These are phyloP conservation scores for Coelogynopora nodosa DNA, from an alignment of 2,888 invertebrate genomes.

Conservation along the genomic window DNA sequence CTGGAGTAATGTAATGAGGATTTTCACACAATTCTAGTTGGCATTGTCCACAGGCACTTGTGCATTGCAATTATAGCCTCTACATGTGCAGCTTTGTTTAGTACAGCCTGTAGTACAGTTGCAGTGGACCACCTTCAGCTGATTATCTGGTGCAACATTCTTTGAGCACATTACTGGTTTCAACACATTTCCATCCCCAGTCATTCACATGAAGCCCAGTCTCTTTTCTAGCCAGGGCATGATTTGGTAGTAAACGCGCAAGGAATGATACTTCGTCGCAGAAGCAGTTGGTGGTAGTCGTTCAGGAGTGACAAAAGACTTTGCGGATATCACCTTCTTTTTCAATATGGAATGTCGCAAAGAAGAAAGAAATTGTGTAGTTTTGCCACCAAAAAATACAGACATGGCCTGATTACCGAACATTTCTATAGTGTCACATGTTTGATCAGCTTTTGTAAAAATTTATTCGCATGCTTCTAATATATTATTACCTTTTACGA, in stretches of 20 bases:
- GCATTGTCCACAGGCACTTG: slow-evolving; percentile 42
- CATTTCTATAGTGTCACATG: slow-evolving; percentile 29
- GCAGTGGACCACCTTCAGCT: slow-evolving; percentile 32
- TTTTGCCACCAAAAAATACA: slow-evolving; percentile 39
- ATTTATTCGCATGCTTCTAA: not conserved
- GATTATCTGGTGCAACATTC: slow-evolving; percentile 42
- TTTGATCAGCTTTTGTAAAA: slow-evolving; percentile 14
- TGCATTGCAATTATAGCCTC: slow-evolving; percentile 26
- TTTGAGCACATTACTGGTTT: slow-evolving; percentile 16
- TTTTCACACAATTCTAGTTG: slow-evolving; percentile 37
- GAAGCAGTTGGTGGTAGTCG: slow-evolving; percentile 24
- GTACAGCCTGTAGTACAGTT: slow-evolving; percentile 33
- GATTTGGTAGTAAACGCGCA: slow-evolving; percentile 23
- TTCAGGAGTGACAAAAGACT: slow-evolving; percentile 40
- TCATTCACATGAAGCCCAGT: slow-evolving; percentile 18
- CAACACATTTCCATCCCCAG: slow-evolving; percentile 41
- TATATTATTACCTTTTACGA: not conserved
- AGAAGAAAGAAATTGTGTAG: not conserved
- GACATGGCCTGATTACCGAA: slow-evolving; percentile 34
- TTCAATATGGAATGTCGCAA: slow-evolving; percentile 21
- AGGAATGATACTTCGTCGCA: slow-evolving; percentile 25
- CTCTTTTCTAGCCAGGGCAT: not conserved
- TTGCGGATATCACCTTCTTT: slow-evolving; percentile 37
- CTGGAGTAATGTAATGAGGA: slow-evolving; percentile 29
- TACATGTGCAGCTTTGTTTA: slow-evolving; percentile 39